A percentile compares a stretch with the other conserved stretches of the same genome.
Conservation (phyloP, 2,888 invertebrate species). For the Limnephilus marmoratus region DNA sequence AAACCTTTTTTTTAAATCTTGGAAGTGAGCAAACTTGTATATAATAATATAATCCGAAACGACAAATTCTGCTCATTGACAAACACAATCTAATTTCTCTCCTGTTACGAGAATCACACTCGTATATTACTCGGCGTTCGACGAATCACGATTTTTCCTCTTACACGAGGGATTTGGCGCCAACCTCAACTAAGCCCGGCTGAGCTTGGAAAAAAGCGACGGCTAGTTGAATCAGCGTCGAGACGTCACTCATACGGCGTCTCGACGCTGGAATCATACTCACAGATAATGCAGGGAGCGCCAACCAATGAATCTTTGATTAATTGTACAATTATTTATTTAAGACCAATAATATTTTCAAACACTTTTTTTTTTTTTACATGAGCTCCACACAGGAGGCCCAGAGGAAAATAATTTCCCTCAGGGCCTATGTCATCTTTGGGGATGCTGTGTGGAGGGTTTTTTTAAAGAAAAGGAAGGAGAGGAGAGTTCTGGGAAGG, state of each 20-base stretch:
- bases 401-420: too few relatives aligned
- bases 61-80: slow-evolving; percentile 6
- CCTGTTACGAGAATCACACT: slow-evolving; percentile 25
- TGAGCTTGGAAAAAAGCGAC: background rate
- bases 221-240: slow-evolving; percentile 38
- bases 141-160: slow-evolving; percentile 35
- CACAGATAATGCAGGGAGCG: slow-evolving; percentile 31
- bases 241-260: slow-evolving; percentile 37
- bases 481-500: too few relatives aligned
- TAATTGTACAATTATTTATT: background rate
- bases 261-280: slow-evolving; percentile 51
- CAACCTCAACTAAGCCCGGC: background rate
- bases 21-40: background rate
- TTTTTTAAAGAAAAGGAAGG: too few relatives aligned
- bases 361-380: too few relatives aligned
- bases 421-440: too few relatives aligned
- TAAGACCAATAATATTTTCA: background rate
- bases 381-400: too few relatives aligned
- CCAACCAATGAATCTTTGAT: background rate
- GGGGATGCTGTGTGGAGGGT: too few relatives aligned
- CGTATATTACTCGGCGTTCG: slow-evolving; percentile 26
- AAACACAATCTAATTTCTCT: slow-evolving; percentile 31
- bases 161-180: slow-evolving; percentile 13
- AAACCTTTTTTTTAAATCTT: background rate
- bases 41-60: background rate